phyloP scores from a whole-genome alignment of 2,113 vertebrate genomes.

The Daboia siamensis region DNA sequence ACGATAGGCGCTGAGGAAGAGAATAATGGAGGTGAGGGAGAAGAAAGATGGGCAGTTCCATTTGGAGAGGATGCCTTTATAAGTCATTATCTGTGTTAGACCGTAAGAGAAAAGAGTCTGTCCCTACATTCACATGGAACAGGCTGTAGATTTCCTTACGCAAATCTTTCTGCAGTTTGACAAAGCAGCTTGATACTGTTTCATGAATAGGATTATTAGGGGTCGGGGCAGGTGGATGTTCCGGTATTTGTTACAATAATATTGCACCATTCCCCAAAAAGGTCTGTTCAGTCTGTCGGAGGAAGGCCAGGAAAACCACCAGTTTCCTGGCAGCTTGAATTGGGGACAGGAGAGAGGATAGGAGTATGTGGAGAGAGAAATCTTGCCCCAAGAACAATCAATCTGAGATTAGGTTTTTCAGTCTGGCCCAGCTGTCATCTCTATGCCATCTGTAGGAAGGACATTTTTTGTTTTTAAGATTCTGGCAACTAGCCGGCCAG shows the following conservation, averaged over 20 bases:
- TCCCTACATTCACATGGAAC: too few relatives aligned
- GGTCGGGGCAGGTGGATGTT: neutral
- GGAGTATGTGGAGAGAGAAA: neutral
- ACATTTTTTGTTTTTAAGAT: slow-evolving; percentile 11
- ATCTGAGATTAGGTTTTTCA: neutral
- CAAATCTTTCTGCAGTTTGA: neutral
- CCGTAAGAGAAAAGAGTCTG: neutral
- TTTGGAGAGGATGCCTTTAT: neutral
- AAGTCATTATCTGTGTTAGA: neutral
- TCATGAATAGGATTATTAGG: neutral
- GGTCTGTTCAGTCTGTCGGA: neutral
- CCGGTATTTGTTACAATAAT: neutral
- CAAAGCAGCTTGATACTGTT: neutral
- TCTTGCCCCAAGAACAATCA: slow-evolving; percentile 14
- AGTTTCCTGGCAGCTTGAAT: neutral
- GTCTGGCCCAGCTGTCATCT: neutral
- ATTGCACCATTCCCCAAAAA: neutral
- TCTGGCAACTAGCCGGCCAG: neutral
- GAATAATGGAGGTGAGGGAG: neutral
- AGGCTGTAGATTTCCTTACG: neutral
- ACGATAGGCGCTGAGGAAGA: neutral
- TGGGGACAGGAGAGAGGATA: neutral
- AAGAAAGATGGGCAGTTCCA: neutral
- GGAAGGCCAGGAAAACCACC: neutral
- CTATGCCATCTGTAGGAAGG: slow-evolving; percentile 23